phyloP scores from a whole-genome alignment of 1,140 invertebrate species.

The Atta texana region DNA sequence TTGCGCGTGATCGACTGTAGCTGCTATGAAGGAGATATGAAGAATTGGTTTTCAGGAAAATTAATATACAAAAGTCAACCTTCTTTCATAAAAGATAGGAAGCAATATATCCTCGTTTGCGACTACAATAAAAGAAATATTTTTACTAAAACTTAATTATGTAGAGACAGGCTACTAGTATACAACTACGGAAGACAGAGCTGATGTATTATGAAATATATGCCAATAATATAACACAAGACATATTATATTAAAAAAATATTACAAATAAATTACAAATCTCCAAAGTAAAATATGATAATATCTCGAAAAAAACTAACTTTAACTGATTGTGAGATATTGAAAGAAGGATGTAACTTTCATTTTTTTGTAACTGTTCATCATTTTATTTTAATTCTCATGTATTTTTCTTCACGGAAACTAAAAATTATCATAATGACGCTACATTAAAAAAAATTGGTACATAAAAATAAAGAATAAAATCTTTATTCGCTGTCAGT shows the following conservation, averaged over 20 bases:
- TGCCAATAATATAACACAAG: neutral
- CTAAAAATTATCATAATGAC: too few relatives aligned
- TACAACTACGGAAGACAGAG: neutral
- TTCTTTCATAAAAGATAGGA: neutral
- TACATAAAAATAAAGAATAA: too few relatives aligned
- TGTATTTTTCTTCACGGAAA: too few relatives aligned
- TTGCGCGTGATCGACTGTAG: neutral
- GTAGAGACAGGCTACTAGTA: neutral
- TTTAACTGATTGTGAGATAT: neutral
- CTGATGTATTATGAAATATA: neutral
- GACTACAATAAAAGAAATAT: neutral
- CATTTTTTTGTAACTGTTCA: too few relatives aligned
- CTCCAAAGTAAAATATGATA: neutral
- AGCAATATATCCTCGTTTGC: neutral
- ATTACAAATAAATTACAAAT: neutral
- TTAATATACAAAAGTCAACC: conserved; percentile 3
- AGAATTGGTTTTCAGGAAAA: neutral
- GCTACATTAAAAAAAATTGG: too few relatives aligned
- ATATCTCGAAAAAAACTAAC: too few relatives aligned
- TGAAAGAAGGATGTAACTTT: too few relatives aligned
- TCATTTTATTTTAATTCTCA: too few relatives aligned
- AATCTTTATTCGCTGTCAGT: too few relatives aligned
- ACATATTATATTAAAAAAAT: neutral
- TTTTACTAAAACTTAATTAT: neutral
- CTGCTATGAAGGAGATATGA: neutral